Conservation (phyloP, 2,888 invertebrate genomes). For the Pristionchus exspectatus region DNA sequence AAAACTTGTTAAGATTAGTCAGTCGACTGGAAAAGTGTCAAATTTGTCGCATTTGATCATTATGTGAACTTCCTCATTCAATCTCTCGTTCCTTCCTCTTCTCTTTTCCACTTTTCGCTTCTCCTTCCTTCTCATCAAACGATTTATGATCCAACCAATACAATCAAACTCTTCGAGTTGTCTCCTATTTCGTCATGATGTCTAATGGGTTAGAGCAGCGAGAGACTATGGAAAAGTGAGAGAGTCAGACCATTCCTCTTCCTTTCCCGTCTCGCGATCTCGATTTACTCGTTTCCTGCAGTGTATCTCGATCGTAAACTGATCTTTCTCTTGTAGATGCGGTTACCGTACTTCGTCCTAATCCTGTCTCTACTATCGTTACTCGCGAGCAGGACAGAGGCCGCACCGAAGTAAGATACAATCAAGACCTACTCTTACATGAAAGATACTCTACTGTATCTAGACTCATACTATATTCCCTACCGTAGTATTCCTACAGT, state of each 20-base stretch:
- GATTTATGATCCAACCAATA: constrained; percentile 28
- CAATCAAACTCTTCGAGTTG: background rate
- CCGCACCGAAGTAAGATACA: background rate
- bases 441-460: too few relatives aligned
- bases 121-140: background rate
- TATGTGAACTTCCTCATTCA: background rate
- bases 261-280: constrained; percentile 4
- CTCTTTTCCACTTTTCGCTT: background rate
- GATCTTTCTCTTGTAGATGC: constrained; percentile 37
- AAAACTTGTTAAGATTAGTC: too few relatives aligned
- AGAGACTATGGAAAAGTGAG: too few relatives aligned
- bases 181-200: too few relatives aligned
- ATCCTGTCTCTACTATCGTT: background rate
- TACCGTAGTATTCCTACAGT: background rate
- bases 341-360: constrained; percentile 27
- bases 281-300: constrained; percentile 25
- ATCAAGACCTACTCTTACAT: too few relatives aligned
- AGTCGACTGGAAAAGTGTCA: background rate
- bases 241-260: too few relatives aligned
- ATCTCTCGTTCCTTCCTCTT: background rate
- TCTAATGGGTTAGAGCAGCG: too few relatives aligned
- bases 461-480: too few relatives aligned
- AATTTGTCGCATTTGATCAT: background rate
- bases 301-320: constrained; percentile 45
- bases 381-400: constrained; percentile 14